A percentile compares a stretch with the other conserved stretches of the same genome.
These are phyloP conservation scores for Himalopsyche anomala DNA, from an alignment of 2,888 invertebrate genomes.

Conservation along the genomic window DNA sequence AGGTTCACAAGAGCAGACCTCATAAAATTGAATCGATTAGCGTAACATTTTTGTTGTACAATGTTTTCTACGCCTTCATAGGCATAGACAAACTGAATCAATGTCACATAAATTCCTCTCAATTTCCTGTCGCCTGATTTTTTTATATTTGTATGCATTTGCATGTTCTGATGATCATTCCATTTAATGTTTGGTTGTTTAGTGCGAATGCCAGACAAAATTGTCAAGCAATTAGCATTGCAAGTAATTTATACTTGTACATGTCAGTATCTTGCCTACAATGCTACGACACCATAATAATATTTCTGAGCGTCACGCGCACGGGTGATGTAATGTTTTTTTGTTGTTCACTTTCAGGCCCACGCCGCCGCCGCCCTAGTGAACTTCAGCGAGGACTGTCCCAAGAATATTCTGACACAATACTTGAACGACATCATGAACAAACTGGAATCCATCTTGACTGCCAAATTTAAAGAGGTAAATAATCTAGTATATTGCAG, in stretches of 20 bases:
- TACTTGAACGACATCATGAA: conserved; percentile 95
- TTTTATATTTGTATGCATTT: neutral
- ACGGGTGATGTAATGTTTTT: too few relatives aligned
- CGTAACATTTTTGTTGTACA: too few relatives aligned
- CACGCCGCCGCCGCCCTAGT: conserved; percentile 96
- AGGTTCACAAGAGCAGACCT: too few relatives aligned
- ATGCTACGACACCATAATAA: neutral
- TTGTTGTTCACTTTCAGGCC: conserved; percentile 72
- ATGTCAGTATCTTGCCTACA: conserved; percentile 44
- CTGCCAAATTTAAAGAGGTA: conserved; percentile 94
- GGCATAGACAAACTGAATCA: neutral
- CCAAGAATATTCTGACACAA: conserved; percentile 92
- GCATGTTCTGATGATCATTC: neutral
- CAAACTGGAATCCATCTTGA: conserved; percentile 92
- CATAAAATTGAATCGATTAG: too few relatives aligned
- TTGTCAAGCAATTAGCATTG: conserved; percentile 47
- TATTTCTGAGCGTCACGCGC: too few relatives aligned
- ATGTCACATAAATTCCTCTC: neutral
- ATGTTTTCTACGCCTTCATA: too few relatives aligned
- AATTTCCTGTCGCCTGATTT: neutral
- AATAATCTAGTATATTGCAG: conserved; percentile 53
- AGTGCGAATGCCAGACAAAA: conserved; percentile 2
- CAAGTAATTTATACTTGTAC: conserved; percentile 17
- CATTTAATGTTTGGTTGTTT: neutral
- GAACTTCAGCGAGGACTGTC: conserved; percentile 99